Percentiles rank a stretch among this genome's conserved stretches.
Conservation (phyloP, 2,888 invertebrate species). For the Pseudoips prasinana region DNA sequence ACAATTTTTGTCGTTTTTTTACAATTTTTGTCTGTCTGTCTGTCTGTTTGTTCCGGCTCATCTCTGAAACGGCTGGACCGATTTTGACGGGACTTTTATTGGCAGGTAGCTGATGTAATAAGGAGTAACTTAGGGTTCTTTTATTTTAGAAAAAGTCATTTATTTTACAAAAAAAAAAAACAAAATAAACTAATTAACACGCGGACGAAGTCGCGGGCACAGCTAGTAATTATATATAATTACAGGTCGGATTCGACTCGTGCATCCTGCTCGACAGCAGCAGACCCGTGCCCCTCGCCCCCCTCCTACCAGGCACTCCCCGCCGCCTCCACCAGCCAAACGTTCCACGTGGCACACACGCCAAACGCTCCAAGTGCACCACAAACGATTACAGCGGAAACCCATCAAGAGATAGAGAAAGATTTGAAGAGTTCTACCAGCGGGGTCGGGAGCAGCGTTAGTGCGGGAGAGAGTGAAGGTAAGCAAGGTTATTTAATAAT, state of each 20-base stretch:
- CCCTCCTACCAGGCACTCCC: slow-evolving; percentile 19
- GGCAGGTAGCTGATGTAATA: too few species aligned
- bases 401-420: slow-evolving; percentile 20
- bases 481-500: too few species aligned
- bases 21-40: too few species aligned
- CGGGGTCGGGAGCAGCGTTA: slow-evolving; percentile 14
- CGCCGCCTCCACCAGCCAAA: slow-evolving; percentile 11
- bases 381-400: neutral
- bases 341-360: slow-evolving; percentile 12
- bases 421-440: slow-evolving; percentile 14
- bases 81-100: too few species aligned
- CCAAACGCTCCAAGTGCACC: slow-evolving; percentile 8
- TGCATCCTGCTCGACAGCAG: slow-evolving; percentile 41
- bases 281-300: slow-evolving; percentile 24
- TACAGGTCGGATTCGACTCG: slow-evolving; percentile 32
- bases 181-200: too few species aligned
- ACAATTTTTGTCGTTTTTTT: too few species aligned
- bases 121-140: too few species aligned
- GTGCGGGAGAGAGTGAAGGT: slow-evolving; percentile 10
- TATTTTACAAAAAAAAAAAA: too few species aligned
- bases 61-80: too few species aligned
- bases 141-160: too few species aligned
- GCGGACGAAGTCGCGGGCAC: too few species aligned
- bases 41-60: too few species aligned
- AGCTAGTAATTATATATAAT: neutral